Evolutionary conservation across 92 coral and sea anemone species (phyloP).

Genomic region (Porites rus): DNA sequence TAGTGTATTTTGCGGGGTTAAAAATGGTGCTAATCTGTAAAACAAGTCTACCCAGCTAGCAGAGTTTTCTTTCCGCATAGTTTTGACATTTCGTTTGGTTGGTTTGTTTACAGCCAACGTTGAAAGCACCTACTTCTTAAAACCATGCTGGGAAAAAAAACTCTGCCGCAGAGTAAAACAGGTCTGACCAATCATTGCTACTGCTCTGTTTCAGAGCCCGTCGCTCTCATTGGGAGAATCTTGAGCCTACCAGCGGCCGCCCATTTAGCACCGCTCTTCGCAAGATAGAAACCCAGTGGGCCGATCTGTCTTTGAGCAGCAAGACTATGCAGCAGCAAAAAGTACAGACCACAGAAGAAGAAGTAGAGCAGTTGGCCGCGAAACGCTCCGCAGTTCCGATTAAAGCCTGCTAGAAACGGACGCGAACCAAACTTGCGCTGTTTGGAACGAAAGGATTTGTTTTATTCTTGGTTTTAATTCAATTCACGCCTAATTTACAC

Average conservation of each 20-base stretch:
- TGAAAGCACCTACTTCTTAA: background rate
- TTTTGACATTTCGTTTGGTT: too few species aligned
- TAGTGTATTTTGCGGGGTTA: too few species aligned
- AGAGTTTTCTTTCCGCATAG: too few species aligned
- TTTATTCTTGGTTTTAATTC: background rate
- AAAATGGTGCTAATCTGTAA: too few species aligned
- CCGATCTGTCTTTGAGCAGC: conserved; percentile 39
- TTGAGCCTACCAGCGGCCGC: conserved; percentile 79
- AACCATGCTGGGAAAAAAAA: too few species aligned
- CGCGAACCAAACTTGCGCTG: background rate
- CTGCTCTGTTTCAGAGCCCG: conserved; percentile 52
- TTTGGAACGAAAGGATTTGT: background rate
- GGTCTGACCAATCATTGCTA: background rate
- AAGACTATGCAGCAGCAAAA: conserved; percentile 67
- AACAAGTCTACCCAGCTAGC: too few species aligned
- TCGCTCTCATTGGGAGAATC: conserved; percentile 73
- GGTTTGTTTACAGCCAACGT: background rate
- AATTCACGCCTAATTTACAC: too few species aligned
- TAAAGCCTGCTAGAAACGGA: background rate
- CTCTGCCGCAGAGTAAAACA: background rate
- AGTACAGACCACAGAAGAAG: conserved; percentile 76
- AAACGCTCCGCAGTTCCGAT: background rate
- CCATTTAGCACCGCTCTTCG: conserved; percentile 54
- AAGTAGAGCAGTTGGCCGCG: conserved; percentile 69
- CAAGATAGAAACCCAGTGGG: conserved; percentile 35